Evolutionary conservation across 1,140 invertebrate genomes (phyloP), one percentile per base, ranked within the genome.

Genomic region (Planococcus citri): DNA sequence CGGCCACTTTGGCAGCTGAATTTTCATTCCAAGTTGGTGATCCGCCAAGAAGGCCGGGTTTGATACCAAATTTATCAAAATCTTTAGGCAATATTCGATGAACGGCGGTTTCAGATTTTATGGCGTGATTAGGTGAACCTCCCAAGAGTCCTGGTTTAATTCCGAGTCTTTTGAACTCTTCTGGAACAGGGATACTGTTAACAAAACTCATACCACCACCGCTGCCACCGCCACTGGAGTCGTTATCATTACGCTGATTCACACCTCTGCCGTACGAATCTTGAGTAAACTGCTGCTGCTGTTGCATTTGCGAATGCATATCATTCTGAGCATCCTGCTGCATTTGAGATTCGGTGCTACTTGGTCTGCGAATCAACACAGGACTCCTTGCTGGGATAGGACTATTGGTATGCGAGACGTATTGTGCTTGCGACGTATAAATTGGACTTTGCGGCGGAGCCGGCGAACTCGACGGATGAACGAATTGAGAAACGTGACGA

Each of bases 401-500:
- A 70, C 60, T 64, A 25, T 21, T 27, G 60, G 60, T 17, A 64
- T 64, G 60, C 10, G 60, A 27, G 3, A 64, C 25, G 60, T 64
- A 64, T 27, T 64, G 60, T 17, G 60, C 25, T 17, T 64, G 60
- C 10, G 60, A 64, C 6, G 60, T 25, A 27, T 64, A 64, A 24
- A 64, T 64, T 2, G 60, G 60, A 20, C 60, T 64, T 17, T 64
- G 60, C 12, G 60, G 60, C 22, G 71, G 71, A 67, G 68, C 69
- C 24, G 71, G 71, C 9, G 71, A 71, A 29, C 68, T 71, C 9
- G 70, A 29, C 58, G 70, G 84, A 68, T 84, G 85, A 57, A 70
- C 33, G 58, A 72, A 70, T 57, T 73, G 73, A 51, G 71, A 58
- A 58, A 70, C 70, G 70, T 82, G 80, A 69, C 81, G 80, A 22